Percentiles rank a stretch among this genome's conserved stretches.
These are phyloP conservation scores for Tetraneura akinire DNA, from an alignment of 1,140 invertebrate genomes.

Conservation along the genomic window DNA sequence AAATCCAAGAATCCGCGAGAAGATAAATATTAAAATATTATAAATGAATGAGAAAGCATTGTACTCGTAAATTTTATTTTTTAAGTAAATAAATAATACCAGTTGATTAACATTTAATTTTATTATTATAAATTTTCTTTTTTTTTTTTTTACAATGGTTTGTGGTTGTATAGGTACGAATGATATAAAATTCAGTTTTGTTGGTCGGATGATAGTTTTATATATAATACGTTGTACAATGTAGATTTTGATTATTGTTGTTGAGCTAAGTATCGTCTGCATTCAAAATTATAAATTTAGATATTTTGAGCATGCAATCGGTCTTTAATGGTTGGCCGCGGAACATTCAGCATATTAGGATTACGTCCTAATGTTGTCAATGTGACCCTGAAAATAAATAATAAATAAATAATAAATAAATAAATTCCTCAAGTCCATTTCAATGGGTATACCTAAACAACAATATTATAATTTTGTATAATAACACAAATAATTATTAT, in stretches of 20 bases:
- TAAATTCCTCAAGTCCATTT: too few species aligned
- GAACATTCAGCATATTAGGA: constrained; percentile 35
- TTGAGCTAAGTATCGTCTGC: constrained; percentile 21
- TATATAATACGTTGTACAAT: constrained; percentile 21
- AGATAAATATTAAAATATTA: too few species aligned
- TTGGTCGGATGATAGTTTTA: constrained; percentile 24
- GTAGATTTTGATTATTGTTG: constrained; percentile 2
- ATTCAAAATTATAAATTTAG: constrained; percentile 3
- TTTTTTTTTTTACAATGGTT: too few species aligned
- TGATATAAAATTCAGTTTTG: constrained; percentile 12
- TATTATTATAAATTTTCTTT: too few species aligned
- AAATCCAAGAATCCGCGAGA: too few species aligned
- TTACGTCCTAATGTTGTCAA: constrained; percentile 40
- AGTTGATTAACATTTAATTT: too few species aligned
- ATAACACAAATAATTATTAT: too few species aligned
- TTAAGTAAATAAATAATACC: too few species aligned
- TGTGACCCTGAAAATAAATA: constrained; percentile 29
- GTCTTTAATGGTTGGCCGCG: constrained; percentile 40
- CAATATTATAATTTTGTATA: too few species aligned
- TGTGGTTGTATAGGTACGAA: neutral
- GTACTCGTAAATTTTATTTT: too few species aligned
- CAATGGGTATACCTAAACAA: too few species aligned
- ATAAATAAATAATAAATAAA: neutral
- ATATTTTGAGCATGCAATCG: constrained; percentile 44
- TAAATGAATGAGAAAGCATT: too few species aligned